Evolutionary conservation across 2,888 invertebrate species (phyloP).

Genomic region (Galeruca laticollis): DNA sequence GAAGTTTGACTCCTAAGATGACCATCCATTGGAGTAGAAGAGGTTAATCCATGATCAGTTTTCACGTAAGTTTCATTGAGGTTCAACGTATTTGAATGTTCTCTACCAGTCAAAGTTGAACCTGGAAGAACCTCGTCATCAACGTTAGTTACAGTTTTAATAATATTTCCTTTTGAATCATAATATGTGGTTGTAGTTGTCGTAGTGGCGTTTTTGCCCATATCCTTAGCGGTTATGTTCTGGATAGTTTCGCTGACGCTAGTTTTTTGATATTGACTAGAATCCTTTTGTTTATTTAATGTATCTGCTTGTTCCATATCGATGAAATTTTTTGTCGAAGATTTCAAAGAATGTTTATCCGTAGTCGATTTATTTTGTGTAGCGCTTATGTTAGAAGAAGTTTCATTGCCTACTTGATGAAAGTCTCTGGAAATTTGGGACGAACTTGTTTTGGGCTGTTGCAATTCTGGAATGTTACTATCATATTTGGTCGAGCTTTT

Average conservation of each 20-base stretch:
- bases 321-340: conserved; percentile 47
- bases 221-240: conserved; percentile 43
- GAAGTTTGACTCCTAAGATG: conserved; percentile 28
- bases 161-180: conserved; percentile 63
- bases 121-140: conserved; percentile 52
- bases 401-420: conserved; percentile 63
- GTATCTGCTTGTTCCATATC: conserved; percentile 46
- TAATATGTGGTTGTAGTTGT: conserved; percentile 64
- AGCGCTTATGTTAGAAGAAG: conserved; percentile 55
- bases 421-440: conserved; percentile 66
- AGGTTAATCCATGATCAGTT: conserved; percentile 15
- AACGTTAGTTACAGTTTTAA: conserved; percentile 60
- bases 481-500: conserved; percentile 72
- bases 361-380: conserved; percentile 44
- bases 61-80: conserved; percentile 20
- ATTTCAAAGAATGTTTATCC: conserved; percentile 38
- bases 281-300: conserved; percentile 36
- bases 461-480: conserved; percentile 69
- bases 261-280: conserved; percentile 31
- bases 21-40: conserved; percentile 19
- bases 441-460: conserved; percentile 65
- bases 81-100: conserved; percentile 6
- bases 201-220: conserved; percentile 46
- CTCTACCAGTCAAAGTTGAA: conserved; percentile 18
- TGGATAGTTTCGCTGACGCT: conserved; percentile 29